Base-by-base conservation (phyloP, 2,113 vertebrate species). In the Erythrocercus mccallii region DNA sequence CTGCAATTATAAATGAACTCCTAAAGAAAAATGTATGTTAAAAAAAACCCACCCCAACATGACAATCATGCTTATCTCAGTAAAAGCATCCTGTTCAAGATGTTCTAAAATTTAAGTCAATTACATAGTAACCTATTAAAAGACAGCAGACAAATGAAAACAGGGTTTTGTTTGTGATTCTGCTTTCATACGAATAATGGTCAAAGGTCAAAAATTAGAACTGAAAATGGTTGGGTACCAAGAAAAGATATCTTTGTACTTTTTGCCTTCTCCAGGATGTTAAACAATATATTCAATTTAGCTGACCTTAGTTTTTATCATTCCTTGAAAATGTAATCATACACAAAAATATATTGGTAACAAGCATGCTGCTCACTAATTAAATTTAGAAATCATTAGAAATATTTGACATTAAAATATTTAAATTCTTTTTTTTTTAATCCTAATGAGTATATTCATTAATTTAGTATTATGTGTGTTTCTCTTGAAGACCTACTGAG, bases 311-410 rank as follows among this genome's bases (percentile, higher is more conserved):
- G 25, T 48, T 96, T 88, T 37, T 77, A 66, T 74, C 40, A 45
- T 74, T 81, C 33, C 83, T 96, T 96, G 85, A 94, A 71, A 94
- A 74, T 50, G 65, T 33, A 95, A 81, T 90, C 35, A 38, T 86
- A 89, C 89, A 95, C 53, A 92, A 89, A 96, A 97, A 88, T 72
- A 89, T 4, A 31, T 81, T 88, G 5, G 44, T 58, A 96, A 74
- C 38, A 65, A 96, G 83, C 56, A 62, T 44, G 30, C 44, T 86
- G 48, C 73, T 95, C 65, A 76, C 62, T 95, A 97, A 97, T 97
- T 97, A 96, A 96, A 97, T 96, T 95, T 96, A 96, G 72, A 97
- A 97, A 93, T 82, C 82, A 86, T 95, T 96, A 93, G 50, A 97
- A 97, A 97, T 95, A 94, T 90, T 97, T 97, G 85, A 95, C 83